These are phyloP conservation scores for Eulimnadia texana DNA, from an alignment of 1,140 invertebrate species.

Conservation along the genomic window DNA sequence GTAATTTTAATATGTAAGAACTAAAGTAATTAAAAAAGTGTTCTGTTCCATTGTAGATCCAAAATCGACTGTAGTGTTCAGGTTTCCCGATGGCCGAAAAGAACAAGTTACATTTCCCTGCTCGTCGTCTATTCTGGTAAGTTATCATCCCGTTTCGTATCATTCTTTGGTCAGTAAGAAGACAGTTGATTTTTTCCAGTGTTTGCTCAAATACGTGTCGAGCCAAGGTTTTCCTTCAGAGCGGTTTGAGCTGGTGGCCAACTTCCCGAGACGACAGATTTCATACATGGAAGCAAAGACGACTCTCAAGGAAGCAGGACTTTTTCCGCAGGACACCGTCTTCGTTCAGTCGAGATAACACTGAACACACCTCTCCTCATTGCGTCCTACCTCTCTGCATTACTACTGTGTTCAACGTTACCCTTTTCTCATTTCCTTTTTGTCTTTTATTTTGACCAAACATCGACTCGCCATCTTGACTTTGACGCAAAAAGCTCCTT, in stretches of 20 bases:
- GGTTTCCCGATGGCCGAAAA: slow-evolving; percentile 32
- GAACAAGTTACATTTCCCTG: slow-evolving; percentile 29
- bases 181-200: slow-evolving; percentile 21
- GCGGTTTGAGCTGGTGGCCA: slow-evolving; percentile 32
- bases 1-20: too few species aligned
- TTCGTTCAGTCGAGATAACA: slow-evolving; percentile 28
- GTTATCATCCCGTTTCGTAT: not conserved
- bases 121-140: slow-evolving; percentile 30
- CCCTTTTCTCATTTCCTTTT: too few species aligned
- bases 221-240: slow-evolving; percentile 28
- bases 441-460: too few species aligned
- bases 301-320: slow-evolving; percentile 30
- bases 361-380: too few species aligned
- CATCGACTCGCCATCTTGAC: too few species aligned
- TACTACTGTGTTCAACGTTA: too few species aligned
- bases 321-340: slow-evolving; percentile 32
- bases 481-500: too few species aligned
- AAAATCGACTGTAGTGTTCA: slow-evolving; percentile 27
- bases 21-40: too few species aligned
- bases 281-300: slow-evolving; percentile 25
- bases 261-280: slow-evolving; percentile 30
- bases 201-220: slow-evolving; percentile 27
- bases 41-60: slow-evolving; percentile 15
- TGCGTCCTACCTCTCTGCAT: too few species aligned
- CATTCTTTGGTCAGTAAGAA: not conserved